A percentile compares a stretch with the other conserved stretches of the same genome.
phyloP scores from a whole-genome alignment of 2,888 invertebrate genomes.

The Spilosoma lubricipeda region DNA sequence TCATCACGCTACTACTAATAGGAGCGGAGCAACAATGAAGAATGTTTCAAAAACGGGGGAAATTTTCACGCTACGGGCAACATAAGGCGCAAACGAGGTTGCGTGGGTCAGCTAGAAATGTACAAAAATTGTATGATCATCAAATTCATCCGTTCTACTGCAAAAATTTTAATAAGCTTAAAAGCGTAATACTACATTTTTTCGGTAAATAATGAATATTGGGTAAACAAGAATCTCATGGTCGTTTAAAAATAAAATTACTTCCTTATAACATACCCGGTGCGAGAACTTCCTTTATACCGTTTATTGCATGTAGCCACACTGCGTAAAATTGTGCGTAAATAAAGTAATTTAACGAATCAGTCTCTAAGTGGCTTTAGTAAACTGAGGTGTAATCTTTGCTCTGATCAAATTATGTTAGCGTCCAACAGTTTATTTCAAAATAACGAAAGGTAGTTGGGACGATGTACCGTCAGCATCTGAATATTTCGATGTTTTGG shows the following conservation, averaged over 20 bases:
- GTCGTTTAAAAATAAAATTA: slow-evolving; percentile 3
- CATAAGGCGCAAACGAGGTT: no score
- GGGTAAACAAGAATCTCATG: not conserved
- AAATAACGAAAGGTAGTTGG: slow-evolving; percentile 71
- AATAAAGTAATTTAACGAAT: slow-evolving; percentile 76
- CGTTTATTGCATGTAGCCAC: slow-evolving; percentile 42
- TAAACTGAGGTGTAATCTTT: slow-evolving; percentile 64
- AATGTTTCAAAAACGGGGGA: no score
- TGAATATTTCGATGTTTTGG: not conserved
- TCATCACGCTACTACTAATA: no score
- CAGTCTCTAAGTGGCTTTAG: slow-evolving; percentile 70
- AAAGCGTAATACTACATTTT: not conserved
- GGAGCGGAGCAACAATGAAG: no score
- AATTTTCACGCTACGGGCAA: no score
- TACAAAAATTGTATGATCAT: not conserved
- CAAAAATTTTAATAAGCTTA: not conserved
- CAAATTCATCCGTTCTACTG: not conserved
- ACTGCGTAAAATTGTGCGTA: slow-evolving; percentile 60
- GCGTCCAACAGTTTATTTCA: slow-evolving; percentile 69
- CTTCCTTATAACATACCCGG: slow-evolving; percentile 13
- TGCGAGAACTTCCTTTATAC: slow-evolving; percentile 32
- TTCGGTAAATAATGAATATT: not conserved
- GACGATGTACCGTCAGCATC: slow-evolving; percentile 55
- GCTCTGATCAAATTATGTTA: slow-evolving; percentile 73
- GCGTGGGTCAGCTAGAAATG: no score